phyloP scores from a whole-genome alignment of 2,113 vertebrate genomes.

The Lophochroa leadbeateri region DNA sequence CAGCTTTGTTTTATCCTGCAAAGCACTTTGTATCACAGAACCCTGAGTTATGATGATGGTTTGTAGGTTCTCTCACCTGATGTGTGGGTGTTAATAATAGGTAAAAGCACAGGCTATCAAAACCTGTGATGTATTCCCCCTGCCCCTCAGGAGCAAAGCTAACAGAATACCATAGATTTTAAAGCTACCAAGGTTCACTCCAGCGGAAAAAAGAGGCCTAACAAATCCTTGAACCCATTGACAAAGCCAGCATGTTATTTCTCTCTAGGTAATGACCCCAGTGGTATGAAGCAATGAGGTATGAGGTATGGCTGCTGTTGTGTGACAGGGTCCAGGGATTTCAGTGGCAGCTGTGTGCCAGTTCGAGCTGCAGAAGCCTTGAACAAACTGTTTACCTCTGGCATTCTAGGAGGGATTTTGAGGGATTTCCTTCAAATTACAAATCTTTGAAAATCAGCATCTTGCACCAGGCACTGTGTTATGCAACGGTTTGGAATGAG shows the following conservation, averaged over 20 bases:
- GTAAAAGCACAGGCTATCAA: not conserved
- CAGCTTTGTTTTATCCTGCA: not conserved
- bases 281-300: not conserved
- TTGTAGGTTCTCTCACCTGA: not conserved
- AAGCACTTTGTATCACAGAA: not conserved
- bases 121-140: not conserved
- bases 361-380: not conserved
- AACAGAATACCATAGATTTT: not conserved
- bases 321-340: not conserved
- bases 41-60: not conserved
- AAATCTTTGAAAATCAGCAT: conserved; percentile 10
- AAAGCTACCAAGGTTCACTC: not conserved
- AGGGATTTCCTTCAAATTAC: conserved; percentile 47
- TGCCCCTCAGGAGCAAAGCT: not conserved
- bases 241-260: not conserved
- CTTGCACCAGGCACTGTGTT: not conserved
- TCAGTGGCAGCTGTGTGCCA: not conserved
- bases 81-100: not conserved
- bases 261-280: not conserved
- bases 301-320: not conserved
- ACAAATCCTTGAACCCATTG: not conserved
- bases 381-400: conserved; percentile 29
- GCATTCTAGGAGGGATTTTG: conserved; percentile 27
- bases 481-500: not conserved
- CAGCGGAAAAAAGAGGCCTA: not conserved